Conservation (phyloP, 2,797 vertebrate genomes). For the Eidolon dupreanum region DNA sequence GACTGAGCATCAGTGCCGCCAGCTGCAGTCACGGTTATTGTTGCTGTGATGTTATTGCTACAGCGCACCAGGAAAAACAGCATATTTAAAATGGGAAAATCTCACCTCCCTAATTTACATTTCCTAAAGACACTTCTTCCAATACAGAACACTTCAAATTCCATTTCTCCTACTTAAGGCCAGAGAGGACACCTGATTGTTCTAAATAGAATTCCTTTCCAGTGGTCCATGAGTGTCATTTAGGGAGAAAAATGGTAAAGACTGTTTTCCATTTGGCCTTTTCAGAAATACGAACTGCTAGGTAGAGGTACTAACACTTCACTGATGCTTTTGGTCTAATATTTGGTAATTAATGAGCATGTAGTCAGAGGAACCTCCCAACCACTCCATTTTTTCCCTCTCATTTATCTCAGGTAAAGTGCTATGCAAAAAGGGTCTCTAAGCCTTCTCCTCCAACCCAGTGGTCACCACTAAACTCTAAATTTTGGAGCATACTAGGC, state of each 20-base stretch:
- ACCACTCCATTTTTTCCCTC: rapidly evolving
- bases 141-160: neutral
- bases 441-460: neutral
- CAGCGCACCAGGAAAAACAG: neutral
- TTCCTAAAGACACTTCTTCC: neutral
- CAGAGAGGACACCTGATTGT: neutral
- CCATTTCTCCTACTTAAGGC: neutral
- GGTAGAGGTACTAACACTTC: neutral
- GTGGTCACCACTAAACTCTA: neutral
- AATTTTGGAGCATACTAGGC: neutral
- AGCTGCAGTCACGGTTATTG: neutral
- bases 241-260: neutral
- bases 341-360: neutral
- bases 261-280: neutral
- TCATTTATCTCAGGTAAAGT: neutral
- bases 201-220: neutral
- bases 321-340: neutral
- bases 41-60: neutral
- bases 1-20: neutral
- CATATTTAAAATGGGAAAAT: neutral
- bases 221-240: neutral
- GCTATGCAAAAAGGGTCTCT: neutral
- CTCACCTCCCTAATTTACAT: neutral
- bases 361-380: neutral
- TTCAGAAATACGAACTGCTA: neutral